phyloP scores from a whole-genome alignment of 92 coral and sea anemone species.

The Zoanthus sansibaricus region DNA sequence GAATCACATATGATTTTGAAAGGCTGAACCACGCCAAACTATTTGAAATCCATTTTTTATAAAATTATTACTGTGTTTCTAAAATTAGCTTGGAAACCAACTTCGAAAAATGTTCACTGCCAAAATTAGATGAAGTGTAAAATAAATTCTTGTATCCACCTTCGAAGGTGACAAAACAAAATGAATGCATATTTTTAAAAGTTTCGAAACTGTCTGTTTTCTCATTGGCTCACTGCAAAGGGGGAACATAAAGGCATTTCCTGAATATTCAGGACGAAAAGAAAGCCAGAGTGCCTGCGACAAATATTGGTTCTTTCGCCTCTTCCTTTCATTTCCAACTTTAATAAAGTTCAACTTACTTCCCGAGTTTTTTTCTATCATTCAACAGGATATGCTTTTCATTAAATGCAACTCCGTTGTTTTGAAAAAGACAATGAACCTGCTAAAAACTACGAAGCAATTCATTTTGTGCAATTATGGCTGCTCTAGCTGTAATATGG shows the following conservation, averaged over 20 bases:
- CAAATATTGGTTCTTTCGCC: background rate
- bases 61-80: background rate
- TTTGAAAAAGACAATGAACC: conserved; percentile 12
- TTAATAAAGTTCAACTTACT: conserved; percentile 15
- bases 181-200: background rate
- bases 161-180: background rate
- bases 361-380: background rate
- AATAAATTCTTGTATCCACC: background rate
- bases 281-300: background rate
- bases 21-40: background rate
- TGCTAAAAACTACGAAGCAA: conserved; percentile 19
- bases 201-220: background rate
- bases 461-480: conserved; percentile 20
- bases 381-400: conserved; percentile 25
- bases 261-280: background rate
- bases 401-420: background rate
- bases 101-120: background rate
- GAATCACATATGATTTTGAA: background rate
- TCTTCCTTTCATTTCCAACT: conserved; percentile 40
- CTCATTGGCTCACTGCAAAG: background rate
- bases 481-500: background rate
- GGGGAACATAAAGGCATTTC: background rate
- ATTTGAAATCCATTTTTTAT: background rate
- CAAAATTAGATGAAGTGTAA: background rate
- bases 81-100: background rate